These are phyloP conservation scores for Corythornis leucogaster DNA, from an alignment of 2,797 vertebrate genomes.

Conservation along the genomic window DNA sequence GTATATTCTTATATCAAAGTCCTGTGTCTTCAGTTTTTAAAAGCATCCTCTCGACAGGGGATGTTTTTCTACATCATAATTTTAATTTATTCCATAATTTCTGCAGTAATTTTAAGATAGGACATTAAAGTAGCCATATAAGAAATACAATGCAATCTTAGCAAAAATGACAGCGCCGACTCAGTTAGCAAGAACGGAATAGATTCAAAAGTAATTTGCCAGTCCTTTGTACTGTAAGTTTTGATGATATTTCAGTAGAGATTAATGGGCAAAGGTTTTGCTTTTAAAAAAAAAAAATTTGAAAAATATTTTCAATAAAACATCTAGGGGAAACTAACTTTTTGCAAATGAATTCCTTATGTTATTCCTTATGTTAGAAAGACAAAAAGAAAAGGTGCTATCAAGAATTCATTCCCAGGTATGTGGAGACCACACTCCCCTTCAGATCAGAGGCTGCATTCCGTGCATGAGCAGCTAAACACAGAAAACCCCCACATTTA, in stretches of 20 bases:
- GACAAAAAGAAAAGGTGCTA: background rate
- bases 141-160: background rate
- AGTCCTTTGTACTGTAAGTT: background rate
- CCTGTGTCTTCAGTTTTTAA: background rate
- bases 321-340: background rate
- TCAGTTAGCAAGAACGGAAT: background rate
- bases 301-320: background rate
- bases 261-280: background rate
- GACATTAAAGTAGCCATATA: background rate
- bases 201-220: background rate
- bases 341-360: background rate
- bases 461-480: background rate
- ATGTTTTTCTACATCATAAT: background rate
- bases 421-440: background rate
- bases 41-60: background rate
- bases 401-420: background rate
- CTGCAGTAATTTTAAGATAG: background rate
- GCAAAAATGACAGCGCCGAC: background rate
- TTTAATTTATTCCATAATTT: background rate
- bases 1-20: background rate
- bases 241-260: background rate
- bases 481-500: background rate
- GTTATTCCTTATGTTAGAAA: background rate
- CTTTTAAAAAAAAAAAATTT: background rate
- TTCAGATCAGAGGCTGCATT: background rate